Conservation (phyloP, 2,888 invertebrate genomes). For the Meganola albula region DNA sequence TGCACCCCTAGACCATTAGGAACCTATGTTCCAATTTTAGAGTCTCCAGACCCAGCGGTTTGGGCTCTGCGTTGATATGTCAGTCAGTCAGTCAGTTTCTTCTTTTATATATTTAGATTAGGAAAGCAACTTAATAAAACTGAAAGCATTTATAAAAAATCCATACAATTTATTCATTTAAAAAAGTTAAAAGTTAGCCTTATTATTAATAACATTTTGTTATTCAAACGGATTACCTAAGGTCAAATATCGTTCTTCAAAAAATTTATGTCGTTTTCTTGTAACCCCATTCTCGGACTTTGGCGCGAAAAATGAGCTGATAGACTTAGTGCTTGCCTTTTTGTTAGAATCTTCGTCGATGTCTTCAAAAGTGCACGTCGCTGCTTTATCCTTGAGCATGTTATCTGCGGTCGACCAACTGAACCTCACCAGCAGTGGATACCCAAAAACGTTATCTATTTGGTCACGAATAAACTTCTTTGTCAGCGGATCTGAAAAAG, state of each 20-base stretch:
- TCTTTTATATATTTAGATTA: no score
- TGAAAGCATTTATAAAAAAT: no score
- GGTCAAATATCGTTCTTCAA: constrained; percentile 80
- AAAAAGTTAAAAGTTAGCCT: no score
- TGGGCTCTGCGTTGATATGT: no score
- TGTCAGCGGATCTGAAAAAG: constrained; percentile 89
- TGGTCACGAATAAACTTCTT: constrained; percentile 91
- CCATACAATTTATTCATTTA: no score
- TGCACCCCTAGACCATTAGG: no score
- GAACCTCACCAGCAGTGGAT: constrained; percentile 94
- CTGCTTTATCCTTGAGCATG: constrained; percentile 85
- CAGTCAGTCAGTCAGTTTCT: no score
- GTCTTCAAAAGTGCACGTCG: constrained; percentile 84
- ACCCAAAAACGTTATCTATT: constrained; percentile 95
- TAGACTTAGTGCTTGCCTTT: constrained; percentile 68
- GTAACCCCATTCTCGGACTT: constrained; percentile 50
- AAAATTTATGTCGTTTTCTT: constrained; percentile 80
- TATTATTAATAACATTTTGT: constrained; percentile 15
- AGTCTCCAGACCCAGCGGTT: no score
- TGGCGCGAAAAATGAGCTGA: constrained; percentile 78
- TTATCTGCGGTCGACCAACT: constrained; percentile 97
- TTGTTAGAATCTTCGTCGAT: constrained; percentile 66
- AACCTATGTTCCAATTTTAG: no score
- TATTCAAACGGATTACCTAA: constrained; percentile 68
- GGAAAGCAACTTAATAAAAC: no score